phyloP scores from a whole-genome alignment of 2,113 vertebrate species.

The Platycercus adscitus region DNA sequence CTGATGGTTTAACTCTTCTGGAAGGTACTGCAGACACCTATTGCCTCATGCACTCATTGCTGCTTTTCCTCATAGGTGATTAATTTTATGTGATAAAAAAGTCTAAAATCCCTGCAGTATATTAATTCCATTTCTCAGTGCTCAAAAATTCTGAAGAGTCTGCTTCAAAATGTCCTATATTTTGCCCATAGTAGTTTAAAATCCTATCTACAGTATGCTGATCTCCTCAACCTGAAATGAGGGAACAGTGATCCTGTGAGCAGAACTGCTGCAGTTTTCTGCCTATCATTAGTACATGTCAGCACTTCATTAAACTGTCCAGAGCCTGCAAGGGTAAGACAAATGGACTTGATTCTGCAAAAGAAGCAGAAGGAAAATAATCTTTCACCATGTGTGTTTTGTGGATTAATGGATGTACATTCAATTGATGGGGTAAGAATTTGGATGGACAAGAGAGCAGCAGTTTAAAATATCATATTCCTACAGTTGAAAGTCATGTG shows the following conservation, averaged over 20 bases:
- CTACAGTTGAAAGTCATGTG: background rate
- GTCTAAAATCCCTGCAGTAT: background rate
- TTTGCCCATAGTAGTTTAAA: background rate
- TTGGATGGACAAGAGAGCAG: background rate
- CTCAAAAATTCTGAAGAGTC: background rate
- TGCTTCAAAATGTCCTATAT: background rate
- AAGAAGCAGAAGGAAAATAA: background rate
- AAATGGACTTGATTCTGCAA: background rate
- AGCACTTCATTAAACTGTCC: slow-evolving; percentile 35
- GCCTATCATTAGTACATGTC: background rate
- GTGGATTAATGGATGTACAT: background rate
- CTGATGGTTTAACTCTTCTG: background rate
- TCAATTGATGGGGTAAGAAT: background rate
- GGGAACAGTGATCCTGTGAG: background rate
- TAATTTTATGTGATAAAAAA: background rate
- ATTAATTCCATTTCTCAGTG: background rate
- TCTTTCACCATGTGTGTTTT: background rate
- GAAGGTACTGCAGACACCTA: background rate
- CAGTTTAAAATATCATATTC: background rate
- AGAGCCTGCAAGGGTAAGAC: background rate
- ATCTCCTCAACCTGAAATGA: background rate
- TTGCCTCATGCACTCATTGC: background rate
- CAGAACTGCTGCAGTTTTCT: background rate
- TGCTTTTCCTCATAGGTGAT: background rate
- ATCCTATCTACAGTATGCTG: background rate